A percentile compares a stretch with the other conserved stretches of the same genome.
Evolutionary conservation across 2,888 invertebrate species (phyloP).

Genomic region (Luperina nickerlii): DNA sequence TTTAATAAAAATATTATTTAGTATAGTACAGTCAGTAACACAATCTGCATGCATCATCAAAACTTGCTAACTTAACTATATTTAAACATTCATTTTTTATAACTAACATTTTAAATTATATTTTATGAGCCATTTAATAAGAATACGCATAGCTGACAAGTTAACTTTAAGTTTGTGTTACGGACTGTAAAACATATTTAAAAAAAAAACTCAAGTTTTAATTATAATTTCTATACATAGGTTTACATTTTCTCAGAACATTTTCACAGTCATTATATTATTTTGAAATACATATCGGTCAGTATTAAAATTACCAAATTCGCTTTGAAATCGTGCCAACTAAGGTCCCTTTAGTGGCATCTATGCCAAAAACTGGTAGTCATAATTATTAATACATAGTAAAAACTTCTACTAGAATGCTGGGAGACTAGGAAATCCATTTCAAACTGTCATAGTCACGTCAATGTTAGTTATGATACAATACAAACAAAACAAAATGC

Average conservation of each 20-base stretch:
- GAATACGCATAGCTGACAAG: slow-evolving; percentile 20
- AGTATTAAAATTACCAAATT: slow-evolving; percentile 59
- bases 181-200: slow-evolving; percentile 49
- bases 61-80: slow-evolving; percentile 20
- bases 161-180: slow-evolving; percentile 42
- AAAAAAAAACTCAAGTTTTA: slow-evolving; percentile 34
- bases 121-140: slow-evolving; percentile 8
- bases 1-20: slow-evolving; percentile 49
- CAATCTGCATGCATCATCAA: slow-evolving; percentile 41
- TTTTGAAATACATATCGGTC: slow-evolving; percentile 50
- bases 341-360: slow-evolving; percentile 62
- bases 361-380: slow-evolving; percentile 73
- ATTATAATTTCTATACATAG: slow-evolving; percentile 56
- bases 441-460: slow-evolving; percentile 61
- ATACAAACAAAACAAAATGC: slow-evolving; percentile 62
- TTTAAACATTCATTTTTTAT: slow-evolving; percentile 13
- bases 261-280: slow-evolving; percentile 72
- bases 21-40: slow-evolving; percentile 59
- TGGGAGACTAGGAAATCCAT: slow-evolving; percentile 53
- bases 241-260: slow-evolving; percentile 60
- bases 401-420: slow-evolving; percentile 48
- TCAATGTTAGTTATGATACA: slow-evolving; percentile 62
- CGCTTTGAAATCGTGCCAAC: slow-evolving; percentile 64
- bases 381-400: slow-evolving; percentile 74
- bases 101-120: neutral